phyloP scores from a whole-genome alignment of 2,113 vertebrate species.

The Erpornis zantholeuca region DNA sequence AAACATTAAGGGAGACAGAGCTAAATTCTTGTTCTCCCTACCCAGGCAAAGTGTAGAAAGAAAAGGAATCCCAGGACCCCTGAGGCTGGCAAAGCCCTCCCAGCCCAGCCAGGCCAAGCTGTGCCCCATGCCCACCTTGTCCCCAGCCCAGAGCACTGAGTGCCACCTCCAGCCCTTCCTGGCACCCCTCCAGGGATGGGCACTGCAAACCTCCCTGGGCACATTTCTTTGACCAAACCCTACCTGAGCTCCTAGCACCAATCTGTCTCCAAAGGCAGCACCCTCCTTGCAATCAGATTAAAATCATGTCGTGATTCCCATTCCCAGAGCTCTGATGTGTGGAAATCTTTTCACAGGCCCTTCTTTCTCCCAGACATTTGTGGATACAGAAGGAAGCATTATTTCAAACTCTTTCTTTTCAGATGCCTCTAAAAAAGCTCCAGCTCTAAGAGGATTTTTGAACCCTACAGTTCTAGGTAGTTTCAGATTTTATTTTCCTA shows the following conservation, averaged over 20 bases:
- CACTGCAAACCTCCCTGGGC: neutral
- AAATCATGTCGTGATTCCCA: neutral
- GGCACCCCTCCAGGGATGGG: neutral
- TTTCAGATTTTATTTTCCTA: neutral
- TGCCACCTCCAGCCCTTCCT: neutral
- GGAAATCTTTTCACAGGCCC: neutral
- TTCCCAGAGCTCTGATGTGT: neutral
- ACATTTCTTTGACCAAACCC: neutral
- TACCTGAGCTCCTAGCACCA: neutral
- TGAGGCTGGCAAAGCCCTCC: neutral
- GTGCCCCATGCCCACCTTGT: neutral
- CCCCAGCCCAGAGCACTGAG: neutral
- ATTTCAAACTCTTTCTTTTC: neutral
- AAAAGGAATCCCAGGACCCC: accelerated
- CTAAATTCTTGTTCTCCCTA: neutral
- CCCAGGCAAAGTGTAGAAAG: neutral
- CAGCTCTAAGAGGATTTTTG: neutral
- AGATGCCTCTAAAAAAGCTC: neutral
- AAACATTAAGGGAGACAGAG: neutral
- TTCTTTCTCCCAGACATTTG: neutral
- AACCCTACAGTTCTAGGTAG: neutral
- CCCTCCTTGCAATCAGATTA: neutral
- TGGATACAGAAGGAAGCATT: neutral
- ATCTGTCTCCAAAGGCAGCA: neutral
- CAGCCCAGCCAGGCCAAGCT: accelerated